Evolutionary conservation across 2,797 vertebrate species (phyloP).

Genomic region (Chelonia mydas): DNA sequence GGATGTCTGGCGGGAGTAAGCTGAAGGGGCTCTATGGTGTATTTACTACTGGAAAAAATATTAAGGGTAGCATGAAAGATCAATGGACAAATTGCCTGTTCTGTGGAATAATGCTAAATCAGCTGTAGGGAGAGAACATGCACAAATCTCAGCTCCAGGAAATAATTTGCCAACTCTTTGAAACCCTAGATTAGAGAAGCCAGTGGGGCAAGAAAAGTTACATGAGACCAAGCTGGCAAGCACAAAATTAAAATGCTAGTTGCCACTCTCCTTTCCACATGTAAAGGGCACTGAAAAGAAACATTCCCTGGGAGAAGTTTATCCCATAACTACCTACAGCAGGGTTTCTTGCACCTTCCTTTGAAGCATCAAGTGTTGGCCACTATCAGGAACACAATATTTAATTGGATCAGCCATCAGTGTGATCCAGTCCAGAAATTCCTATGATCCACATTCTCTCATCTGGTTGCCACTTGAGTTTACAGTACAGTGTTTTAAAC

Average conservation of each 20-base stretch:
- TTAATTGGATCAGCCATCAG: neutral
- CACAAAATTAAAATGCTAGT: neutral
- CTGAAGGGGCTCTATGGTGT: neutral
- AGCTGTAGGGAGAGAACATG: neutral
- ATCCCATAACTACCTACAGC: neutral
- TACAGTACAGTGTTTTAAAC: neutral
- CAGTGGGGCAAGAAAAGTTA: neutral
- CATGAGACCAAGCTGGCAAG: neutral
- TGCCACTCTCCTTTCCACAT: neutral
- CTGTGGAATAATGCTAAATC: neutral
- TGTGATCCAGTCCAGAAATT: no score
- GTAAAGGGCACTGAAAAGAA: neutral
- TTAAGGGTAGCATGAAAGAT: neutral
- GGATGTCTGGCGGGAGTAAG: neutral
- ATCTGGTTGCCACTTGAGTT: neutral
- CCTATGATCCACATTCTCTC: neutral
- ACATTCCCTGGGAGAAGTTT: neutral
- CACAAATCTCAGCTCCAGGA: neutral
- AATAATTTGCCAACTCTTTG: neutral
- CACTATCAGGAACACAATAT: neutral
- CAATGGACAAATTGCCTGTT: neutral
- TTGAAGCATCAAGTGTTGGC: neutral
- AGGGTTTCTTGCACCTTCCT: neutral
- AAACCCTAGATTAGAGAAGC: neutral
- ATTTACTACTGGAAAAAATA: neutral